Evolutionary conservation across 1,140 invertebrate genomes (phyloP).

Genomic region (Linepithema humile): DNA sequence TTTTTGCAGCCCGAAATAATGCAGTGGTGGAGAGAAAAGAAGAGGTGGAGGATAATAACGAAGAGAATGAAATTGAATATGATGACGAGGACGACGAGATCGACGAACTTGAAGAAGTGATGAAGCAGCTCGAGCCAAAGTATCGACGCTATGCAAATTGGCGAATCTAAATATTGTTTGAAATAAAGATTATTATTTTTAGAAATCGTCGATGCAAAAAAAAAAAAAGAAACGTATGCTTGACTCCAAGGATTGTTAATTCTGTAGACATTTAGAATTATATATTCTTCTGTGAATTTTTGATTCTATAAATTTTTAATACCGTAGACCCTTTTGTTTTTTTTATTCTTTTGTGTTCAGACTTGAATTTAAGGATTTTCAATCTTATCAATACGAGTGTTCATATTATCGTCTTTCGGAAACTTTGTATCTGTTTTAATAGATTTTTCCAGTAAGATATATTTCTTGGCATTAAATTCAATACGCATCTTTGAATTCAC

Average conservation of each 20-base stretch:
- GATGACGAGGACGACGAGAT: conserved; percentile 65
- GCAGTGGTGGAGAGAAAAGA: conserved; percentile 37
- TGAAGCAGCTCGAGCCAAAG: conserved; percentile 72
- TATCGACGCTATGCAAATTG: conserved; percentile 76
- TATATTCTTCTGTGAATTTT: not conserved
- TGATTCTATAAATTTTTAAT: not conserved
- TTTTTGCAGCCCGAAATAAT: conserved; percentile 70
- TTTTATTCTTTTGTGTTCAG: not conserved
- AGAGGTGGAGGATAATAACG: conserved; percentile 48
- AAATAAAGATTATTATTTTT: conserved; percentile 16
- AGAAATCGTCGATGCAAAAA: not conserved
- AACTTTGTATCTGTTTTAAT: too few relatives aligned
- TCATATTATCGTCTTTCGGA: too few relatives aligned
- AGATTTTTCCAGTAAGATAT: too few relatives aligned
- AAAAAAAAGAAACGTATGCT: not conserved
- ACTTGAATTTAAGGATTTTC: not conserved
- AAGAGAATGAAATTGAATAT: conserved; percentile 50
- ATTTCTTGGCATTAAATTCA: too few relatives aligned
- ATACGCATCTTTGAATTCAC: too few relatives aligned
- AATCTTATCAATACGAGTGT: not conserved
- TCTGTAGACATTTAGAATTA: conserved; percentile 33
- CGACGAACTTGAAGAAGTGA: conserved; percentile 70
- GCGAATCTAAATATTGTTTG: conserved; percentile 67
- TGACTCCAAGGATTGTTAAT: conserved; percentile 21
- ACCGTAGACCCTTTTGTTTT: not conserved